Evolutionary conservation across 2,888 invertebrate genomes (phyloP), one percentile per base, ranked within the genome.

Genomic region (Choristoneura rosaceana): DNA sequence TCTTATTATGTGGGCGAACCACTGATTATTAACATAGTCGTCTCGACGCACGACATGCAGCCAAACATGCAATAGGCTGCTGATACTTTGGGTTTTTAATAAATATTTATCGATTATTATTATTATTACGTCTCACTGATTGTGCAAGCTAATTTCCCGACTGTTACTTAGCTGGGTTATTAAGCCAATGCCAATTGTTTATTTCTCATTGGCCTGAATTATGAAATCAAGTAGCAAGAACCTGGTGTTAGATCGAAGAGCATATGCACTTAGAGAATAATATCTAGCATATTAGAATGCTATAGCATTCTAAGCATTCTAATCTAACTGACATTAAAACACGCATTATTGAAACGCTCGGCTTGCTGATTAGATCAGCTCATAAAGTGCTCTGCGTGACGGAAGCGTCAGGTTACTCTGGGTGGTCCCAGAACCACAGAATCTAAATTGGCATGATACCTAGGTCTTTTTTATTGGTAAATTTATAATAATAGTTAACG

Each of bases 1-100:
- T 45, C 69, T 62, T 68, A 69, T 62, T 70, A 74, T 70, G 74
- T 76, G 76, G 76, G 76, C 66, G 71, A 71, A 70, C 70, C 69
- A 65, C 63, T 55, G 65, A 68, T 70, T 70, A 69, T 59, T 70
- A 68, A 33, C 73, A 73, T 64, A 68, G 59, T 63, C 33, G 64
- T n/a, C 33, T 14, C 55, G 63, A 68, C 58, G 63, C 68, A 66
- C 66, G 70, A 70, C 70, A 64, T 60, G 58, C 50, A 58, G 45
- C 43, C 67, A 58, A 55, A 65, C 70, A 70, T 65, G 71, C 67
- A 67, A 71, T 58, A 55, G 14, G 45, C 25, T 43, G 55, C 43
- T 15, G 52, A 66, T 52, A 55, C 43, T 66, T 71, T 62, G 62
- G 33, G 47, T n/a, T 67, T 67, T 58, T 47, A 25, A 67, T 71